Evolutionary conservation across 2,888 invertebrate genomes (phyloP).

Genomic region (Pantelozetes paolii): DNA sequence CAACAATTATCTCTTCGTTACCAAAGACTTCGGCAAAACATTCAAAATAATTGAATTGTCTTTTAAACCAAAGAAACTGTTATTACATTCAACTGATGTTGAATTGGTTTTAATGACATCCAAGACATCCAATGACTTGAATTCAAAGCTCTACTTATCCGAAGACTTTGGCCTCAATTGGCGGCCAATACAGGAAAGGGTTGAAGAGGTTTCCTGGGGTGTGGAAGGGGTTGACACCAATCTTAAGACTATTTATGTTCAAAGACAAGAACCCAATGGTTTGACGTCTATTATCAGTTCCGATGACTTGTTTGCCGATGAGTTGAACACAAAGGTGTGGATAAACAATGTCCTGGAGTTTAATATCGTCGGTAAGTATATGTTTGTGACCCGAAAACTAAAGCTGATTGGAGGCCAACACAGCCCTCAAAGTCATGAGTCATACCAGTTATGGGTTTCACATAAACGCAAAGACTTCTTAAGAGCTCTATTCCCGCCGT

Average conservation of each 20-base stretch:
- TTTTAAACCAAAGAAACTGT: constrained; percentile 73
- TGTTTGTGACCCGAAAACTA: constrained; percentile 72
- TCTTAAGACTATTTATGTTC: constrained; percentile 55
- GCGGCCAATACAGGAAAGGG: constrained; percentile 64
- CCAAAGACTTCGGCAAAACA: constrained; percentile 67
- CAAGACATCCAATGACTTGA: constrained; percentile 27
- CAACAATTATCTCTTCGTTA: constrained; percentile 71
- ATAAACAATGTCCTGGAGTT: constrained; percentile 72
- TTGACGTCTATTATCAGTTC: constrained; percentile 57
- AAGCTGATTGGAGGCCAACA: constrained; percentile 26
- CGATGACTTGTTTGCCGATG: constrained; percentile 50
- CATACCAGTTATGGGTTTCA: constrained; percentile 68
- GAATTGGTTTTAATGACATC: constrained; percentile 14
- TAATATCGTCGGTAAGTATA: constrained; percentile 73
- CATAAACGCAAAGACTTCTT: constrained; percentile 67
- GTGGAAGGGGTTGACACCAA: constrained; percentile 48
- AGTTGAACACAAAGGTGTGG: constrained; percentile 55
- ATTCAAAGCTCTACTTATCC: constrained; percentile 68
- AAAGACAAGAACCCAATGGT: constrained; percentile 64
- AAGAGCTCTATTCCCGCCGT: constrained; percentile 66
- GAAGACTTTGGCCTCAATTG: constrained; percentile 70
- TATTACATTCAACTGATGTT: constrained; percentile 63
- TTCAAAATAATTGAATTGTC: constrained; percentile 62
- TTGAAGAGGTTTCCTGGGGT: constrained; percentile 71
- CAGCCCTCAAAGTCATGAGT: constrained; percentile 42